phyloP scores from a whole-genome alignment of 2,113 vertebrate species.

The Pelmatolapia mariae region DNA sequence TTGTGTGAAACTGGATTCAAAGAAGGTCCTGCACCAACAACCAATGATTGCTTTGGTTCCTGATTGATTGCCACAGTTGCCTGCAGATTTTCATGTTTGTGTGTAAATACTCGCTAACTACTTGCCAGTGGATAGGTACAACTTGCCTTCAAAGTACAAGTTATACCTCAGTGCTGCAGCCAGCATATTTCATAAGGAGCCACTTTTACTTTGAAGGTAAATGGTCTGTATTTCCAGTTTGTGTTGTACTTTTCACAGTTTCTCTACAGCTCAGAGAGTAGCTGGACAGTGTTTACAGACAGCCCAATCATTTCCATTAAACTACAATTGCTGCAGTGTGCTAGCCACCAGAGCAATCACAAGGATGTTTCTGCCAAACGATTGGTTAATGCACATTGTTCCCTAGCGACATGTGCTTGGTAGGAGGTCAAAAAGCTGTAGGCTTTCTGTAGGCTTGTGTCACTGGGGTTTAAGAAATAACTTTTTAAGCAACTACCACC shows the following conservation, averaged over 20 bases:
- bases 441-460: not conserved
- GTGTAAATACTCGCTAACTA: not conserved
- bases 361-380: not conserved
- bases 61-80: not conserved
- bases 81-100: not conserved
- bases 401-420: not conserved
- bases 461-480: not conserved
- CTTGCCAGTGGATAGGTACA: not conserved
- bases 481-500: not conserved
- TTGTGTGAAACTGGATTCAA: not conserved
- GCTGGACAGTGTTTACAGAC: not conserved
- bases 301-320: not conserved
- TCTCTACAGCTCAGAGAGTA: not conserved
- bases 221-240: not conserved
- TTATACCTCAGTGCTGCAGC: not conserved
- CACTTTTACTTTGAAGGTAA: not conserved
- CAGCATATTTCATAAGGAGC: not conserved
- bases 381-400: not conserved
- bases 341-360: not conserved
- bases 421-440: not conserved
- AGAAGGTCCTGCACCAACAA: not conserved
- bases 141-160: not conserved
- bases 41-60: not conserved
- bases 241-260: not conserved
- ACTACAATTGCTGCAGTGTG: not conserved